Conservation (phyloP, 1,140 invertebrate genomes). For the Ganaspis sp. region DNA sequence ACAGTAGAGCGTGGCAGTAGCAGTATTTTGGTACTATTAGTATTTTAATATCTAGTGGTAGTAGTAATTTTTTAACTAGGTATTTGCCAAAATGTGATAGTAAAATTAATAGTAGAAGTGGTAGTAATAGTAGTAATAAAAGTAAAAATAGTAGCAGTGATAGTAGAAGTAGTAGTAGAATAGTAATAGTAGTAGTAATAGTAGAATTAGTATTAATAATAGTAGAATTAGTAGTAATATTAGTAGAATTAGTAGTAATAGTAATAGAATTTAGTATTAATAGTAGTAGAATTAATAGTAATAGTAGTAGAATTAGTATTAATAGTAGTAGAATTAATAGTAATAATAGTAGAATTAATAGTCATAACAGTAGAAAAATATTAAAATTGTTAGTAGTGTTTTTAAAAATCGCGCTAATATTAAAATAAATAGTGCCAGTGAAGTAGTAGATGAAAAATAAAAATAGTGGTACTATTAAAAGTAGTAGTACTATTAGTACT, state of each 20-base stretch:
- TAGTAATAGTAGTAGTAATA: slow-evolving; percentile 41
- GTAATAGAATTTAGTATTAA: too few species aligned
- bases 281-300: slow-evolving; percentile 47
- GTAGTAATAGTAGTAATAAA: slow-evolving; percentile 23
- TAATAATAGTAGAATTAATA: too few species aligned
- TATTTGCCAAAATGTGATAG: background rate
- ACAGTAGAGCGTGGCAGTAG: slow-evolving; percentile 38
- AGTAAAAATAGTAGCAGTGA: slow-evolving; percentile 36
- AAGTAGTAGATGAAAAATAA: too few species aligned
- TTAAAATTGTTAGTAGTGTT: too few species aligned
- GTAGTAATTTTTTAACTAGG: too few species aligned
- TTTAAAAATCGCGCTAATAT: too few species aligned
- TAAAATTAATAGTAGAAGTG: background rate
- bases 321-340: too few species aligned
- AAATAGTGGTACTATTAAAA: too few species aligned
- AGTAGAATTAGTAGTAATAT: slow-evolving; percentile 34
- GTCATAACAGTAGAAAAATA: too few species aligned
- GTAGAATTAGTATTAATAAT: slow-evolving; percentile 11
- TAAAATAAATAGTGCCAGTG: too few species aligned
- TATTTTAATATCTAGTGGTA: slow-evolving; percentile 16
- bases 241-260: slow-evolving; percentile 33
- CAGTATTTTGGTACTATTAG: slow-evolving; percentile 33
- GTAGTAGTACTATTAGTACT: too few species aligned
- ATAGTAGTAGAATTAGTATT: slow-evolving; percentile 37
- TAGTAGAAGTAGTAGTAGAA: slow-evolving; percentile 8